Percentiles rank a stretch among this genome's conserved stretches.
phyloP scores from a whole-genome alignment of 2,797 vertebrate genomes.

The Tadarida brasiliensis region DNA sequence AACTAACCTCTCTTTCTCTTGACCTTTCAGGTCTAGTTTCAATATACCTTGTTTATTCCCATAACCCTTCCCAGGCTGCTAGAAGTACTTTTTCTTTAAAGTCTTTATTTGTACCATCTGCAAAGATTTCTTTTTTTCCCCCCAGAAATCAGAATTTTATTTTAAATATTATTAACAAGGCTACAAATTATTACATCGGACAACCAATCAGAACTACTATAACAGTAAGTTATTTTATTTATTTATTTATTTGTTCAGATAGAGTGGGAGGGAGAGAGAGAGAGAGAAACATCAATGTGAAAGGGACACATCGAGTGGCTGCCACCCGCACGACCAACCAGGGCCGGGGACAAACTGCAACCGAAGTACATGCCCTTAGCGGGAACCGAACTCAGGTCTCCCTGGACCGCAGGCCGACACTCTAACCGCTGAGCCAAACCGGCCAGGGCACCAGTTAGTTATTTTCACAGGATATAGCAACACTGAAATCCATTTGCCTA shows the following conservation, averaged over 20 bases:
- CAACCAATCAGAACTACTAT: constrained; percentile 21
- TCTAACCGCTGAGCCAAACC: too few relatives aligned
- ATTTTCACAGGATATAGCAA: constrained; percentile 33
- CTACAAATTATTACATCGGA: not conserved
- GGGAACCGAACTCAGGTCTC: too few relatives aligned
- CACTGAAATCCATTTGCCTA: constrained; percentile 15
- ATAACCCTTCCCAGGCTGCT: not conserved
- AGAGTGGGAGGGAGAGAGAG: too few relatives aligned
- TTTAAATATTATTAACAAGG: constrained; percentile 30
- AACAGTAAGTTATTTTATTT: too few relatives aligned
- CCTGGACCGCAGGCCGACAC: too few relatives aligned
- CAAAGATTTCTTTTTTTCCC: not conserved
- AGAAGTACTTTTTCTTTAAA: not conserved
- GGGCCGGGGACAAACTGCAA: too few relatives aligned
- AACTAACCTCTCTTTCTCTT: constrained; percentile 52
- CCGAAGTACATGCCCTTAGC: too few relatives aligned
- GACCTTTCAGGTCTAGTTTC: not conserved
- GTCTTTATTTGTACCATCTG: constrained; percentile 29
- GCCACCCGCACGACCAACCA: too few relatives aligned
- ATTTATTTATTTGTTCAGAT: too few relatives aligned
- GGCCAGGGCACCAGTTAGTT: too few relatives aligned
- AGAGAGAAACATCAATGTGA: too few relatives aligned
- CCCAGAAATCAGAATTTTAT: constrained; percentile 31
- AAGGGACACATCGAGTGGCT: too few relatives aligned
- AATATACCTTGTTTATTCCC: not conserved